phyloP scores from a whole-genome alignment of 2,888 invertebrate genomes.

The Prostheceraeus crozeri region DNA sequence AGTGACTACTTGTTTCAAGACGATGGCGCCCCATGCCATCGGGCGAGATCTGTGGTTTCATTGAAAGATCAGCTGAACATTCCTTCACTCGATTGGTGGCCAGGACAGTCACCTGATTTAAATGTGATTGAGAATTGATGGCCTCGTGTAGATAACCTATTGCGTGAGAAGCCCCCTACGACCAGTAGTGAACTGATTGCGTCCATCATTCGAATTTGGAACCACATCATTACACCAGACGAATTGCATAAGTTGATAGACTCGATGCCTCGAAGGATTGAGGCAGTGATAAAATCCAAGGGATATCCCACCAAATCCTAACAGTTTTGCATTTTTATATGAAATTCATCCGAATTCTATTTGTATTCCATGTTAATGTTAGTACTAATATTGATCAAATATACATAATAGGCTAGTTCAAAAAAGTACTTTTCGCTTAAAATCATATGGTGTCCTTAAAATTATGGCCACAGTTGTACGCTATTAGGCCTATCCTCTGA shows the following conservation, averaged over 20 bases:
- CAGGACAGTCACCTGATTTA: constrained; percentile 26
- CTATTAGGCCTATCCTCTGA: too few species aligned
- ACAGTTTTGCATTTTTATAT: too few species aligned
- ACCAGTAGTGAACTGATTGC: constrained; percentile 19
- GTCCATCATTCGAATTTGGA: constrained; percentile 19
- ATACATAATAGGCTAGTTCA: too few species aligned
- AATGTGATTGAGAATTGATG: constrained; percentile 27
- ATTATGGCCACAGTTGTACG: too few species aligned
- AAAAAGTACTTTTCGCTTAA: too few species aligned
- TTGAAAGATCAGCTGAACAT: constrained; percentile 22
- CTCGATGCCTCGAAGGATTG: constrained; percentile 18
- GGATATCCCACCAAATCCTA: constrained; percentile 17
- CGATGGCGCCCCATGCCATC: constrained; percentile 26
- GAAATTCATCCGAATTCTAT: too few species aligned
- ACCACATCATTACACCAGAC: constrained; percentile 21
- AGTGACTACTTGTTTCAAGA: constrained; percentile 21
- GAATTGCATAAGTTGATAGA: constrained; percentile 18
- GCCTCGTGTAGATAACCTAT: not conserved
- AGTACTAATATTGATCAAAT: too few species aligned
- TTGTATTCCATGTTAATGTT: too few species aligned
- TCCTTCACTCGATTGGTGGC: constrained; percentile 20
- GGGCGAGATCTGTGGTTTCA: constrained; percentile 21
- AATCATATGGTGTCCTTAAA: too few species aligned
- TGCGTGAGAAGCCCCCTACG: constrained; percentile 11
- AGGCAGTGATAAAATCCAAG: not conserved